These are phyloP conservation scores for Chelon labrosus DNA, from an alignment of 2,797 vertebrate species.

Conservation along the genomic window DNA sequence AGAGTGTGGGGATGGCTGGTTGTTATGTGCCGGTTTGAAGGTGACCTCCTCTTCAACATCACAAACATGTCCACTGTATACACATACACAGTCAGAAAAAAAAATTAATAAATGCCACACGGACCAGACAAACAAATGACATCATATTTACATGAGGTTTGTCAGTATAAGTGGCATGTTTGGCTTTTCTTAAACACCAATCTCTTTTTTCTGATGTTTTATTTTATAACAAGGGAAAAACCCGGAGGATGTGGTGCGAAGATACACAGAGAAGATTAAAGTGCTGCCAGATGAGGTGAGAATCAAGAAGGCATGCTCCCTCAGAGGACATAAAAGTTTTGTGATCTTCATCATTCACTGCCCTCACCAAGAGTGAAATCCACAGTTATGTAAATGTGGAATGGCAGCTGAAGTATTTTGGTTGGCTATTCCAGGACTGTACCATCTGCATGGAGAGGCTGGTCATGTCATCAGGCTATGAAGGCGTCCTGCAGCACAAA, in stretches of 20 bases:
- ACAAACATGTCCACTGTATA: conserved; percentile 16
- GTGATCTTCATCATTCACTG: conserved; percentile 31
- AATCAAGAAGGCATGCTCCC: not conserved
- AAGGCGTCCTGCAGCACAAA: conserved; percentile 91
- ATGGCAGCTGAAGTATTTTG: conserved; percentile 58
- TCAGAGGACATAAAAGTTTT: conserved; percentile 12
- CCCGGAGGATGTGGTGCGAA: conserved; percentile 94
- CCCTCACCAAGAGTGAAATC: conserved; percentile 36
- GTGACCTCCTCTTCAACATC: conserved; percentile 67
- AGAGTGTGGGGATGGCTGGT: conserved; percentile 48
- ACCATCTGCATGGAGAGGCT: conserved; percentile 99
- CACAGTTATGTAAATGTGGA: conserved; percentile 24
- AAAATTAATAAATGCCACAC: not conserved
- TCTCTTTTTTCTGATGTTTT: conserved; percentile 27
- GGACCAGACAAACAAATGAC: not conserved
- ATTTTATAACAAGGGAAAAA: conserved; percentile 87
- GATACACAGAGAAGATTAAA: conserved; percentile 96
- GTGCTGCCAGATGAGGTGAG: conserved; percentile 92
- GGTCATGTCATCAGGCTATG: conserved; percentile 93
- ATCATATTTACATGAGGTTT: not conserved
- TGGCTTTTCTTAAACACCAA: conserved; percentile 5
- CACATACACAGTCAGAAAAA: conserved; percentile 11
- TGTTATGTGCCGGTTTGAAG: conserved; percentile 65
- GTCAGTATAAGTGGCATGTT: conserved; percentile 8
- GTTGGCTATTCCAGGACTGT: conserved; percentile 88